phyloP scores from a whole-genome alignment of 2,888 invertebrate species.

The Morpho achilles region DNA sequence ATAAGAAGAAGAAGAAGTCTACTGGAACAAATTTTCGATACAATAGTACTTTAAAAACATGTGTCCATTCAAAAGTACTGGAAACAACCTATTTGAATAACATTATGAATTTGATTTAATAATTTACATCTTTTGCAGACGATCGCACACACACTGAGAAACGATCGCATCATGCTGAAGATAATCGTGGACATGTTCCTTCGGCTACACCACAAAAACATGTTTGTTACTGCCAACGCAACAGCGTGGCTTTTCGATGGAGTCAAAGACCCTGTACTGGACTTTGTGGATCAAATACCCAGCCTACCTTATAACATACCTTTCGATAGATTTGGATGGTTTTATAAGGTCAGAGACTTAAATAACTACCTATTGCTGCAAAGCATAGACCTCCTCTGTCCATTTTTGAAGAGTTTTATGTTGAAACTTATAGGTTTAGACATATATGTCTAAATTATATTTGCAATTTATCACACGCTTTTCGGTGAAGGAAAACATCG shows the following conservation, averaged over 20 bases:
- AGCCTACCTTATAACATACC: conserved; percentile 80
- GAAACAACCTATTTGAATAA: too few relatives aligned
- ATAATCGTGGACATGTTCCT: conserved; percentile 75
- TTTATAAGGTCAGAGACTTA: conserved; percentile 81
- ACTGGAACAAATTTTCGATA: too few relatives aligned
- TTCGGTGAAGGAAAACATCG: too few relatives aligned
- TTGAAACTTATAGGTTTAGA: too few relatives aligned
- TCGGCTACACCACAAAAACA: conserved; percentile 63
- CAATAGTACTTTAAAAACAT: too few relatives aligned
- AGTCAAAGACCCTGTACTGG: conserved; percentile 85
- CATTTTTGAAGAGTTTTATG: too few relatives aligned
- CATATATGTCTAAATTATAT: too few relatives aligned
- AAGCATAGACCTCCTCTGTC: too few relatives aligned
- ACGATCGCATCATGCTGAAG: conserved; percentile 47
- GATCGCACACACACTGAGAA: conserved; percentile 78
- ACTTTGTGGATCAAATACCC: conserved; percentile 78
- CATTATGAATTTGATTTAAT: neutral
- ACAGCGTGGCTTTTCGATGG: conserved; percentile 88
- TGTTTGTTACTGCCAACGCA: conserved; percentile 81
- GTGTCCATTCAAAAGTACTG: too few relatives aligned
- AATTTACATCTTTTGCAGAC: conserved; percentile 70
- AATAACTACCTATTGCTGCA: too few relatives aligned
- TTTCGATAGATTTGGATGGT: conserved; percentile 90
- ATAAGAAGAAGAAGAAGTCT: too few relatives aligned
- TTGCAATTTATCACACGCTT: too few relatives aligned